Evolutionary conservation across 2,888 invertebrate genomes (phyloP), one percentile per base, ranked within the genome.

Genomic region (Muschampia plurimacula): DNA sequence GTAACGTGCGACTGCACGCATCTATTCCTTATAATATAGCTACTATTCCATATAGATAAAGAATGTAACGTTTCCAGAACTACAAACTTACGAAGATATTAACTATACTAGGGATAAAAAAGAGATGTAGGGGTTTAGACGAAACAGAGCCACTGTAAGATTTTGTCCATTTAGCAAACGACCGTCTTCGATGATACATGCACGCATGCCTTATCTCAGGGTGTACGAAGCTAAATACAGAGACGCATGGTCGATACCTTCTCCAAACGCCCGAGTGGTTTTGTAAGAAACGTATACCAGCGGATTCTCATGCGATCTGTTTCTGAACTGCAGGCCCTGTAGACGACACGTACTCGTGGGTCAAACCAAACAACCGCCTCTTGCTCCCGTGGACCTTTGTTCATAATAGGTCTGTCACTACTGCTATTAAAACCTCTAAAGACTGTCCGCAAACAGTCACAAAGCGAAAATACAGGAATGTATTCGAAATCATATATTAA

Each of bases 121-220:
- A 66, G 60, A 60, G 64, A 71, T 60, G 66, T 66, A 71, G 71
- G 71, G 71, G 71, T 66, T 66, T 66, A 71, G 71, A 71, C 66
- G 71, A 65, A 71, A 71, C 66, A 66, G 59, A 59, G 67, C 67
- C 32, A 68, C 71, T 46, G 55, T 60, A 46, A 57, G 64, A 64
- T 62, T 66, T 69, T 41, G 49, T 71, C 49, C 59, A 66, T 60
- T 66, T 59, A 71, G 66, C 71, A 66, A 66, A 66, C 66, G 44
- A 71, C 49, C 66, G 66, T 71, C 49, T 60, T 59, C 46, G 28
- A 63, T 12, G 46, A 9, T 9, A 9, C 41, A 55, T 10, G 41
- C 46, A 36, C 52, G 55, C 49, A 32, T 13, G 62, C 39, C 62
- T 8, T 5, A 22, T 7, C 13, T 5, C 32, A 36, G 13, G 36